These are phyloP conservation scores for Catagonus wagneri DNA, from an alignment of 2,113 vertebrate species.

Conservation along the genomic window DNA sequence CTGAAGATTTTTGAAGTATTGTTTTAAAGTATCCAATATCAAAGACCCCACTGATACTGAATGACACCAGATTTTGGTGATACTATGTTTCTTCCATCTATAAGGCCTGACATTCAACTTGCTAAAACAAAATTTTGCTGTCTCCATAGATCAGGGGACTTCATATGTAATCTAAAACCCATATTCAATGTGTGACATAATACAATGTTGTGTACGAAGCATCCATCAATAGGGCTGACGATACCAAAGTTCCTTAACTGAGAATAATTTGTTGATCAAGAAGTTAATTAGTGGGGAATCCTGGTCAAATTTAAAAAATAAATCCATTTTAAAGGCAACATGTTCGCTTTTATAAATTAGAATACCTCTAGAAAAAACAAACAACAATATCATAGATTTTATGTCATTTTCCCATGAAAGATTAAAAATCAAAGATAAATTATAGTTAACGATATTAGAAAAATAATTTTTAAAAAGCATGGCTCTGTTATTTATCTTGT, in stretches of 20 bases:
- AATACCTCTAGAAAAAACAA: slow-evolving; percentile 39
- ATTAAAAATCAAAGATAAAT: slow-evolving; percentile 56
- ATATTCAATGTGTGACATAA: neutral
- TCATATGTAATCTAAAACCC: neutral
- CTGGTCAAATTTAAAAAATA: slow-evolving; percentile 21
- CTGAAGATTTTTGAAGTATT: neutral
- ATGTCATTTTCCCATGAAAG: slow-evolving; percentile 35
- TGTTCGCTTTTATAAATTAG: slow-evolving; percentile 57
- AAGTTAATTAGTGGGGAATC: slow-evolving; percentile 55
- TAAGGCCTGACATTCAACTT: neutral
- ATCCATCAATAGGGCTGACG: neutral
- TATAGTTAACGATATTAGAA: neutral
- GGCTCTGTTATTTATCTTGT: too few relatives aligned
- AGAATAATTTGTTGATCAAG: slow-evolving; percentile 7
- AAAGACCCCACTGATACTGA: neutral
- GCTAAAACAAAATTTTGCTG: neutral
- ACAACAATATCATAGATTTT: slow-evolving; percentile 27
- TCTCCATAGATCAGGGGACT: neutral
- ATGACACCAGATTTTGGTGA: neutral
- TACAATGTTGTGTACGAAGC: neutral
- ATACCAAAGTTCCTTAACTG: neutral
- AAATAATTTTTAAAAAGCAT: neutral
- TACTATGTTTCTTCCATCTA: neutral
- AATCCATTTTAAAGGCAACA: slow-evolving; percentile 12
- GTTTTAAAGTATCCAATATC: neutral